phyloP scores from a whole-genome alignment of 2,113 vertebrate species.

The Eubucco bourcierii region DNA sequence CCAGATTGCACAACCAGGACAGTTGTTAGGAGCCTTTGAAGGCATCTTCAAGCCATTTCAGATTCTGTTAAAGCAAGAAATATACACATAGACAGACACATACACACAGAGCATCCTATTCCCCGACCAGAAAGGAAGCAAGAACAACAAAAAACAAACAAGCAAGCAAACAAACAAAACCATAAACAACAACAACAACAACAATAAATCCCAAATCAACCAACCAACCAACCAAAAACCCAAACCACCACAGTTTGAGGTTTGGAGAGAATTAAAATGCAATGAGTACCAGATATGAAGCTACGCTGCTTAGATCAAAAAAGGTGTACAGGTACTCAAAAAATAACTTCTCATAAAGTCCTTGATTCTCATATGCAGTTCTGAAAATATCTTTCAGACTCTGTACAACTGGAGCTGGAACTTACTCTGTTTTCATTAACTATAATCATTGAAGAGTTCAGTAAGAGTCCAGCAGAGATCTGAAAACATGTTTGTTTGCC shows the following conservation, averaged over 20 bases:
- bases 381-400: background rate
- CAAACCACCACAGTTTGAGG: background rate
- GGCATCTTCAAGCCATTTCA: background rate
- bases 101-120: accelerated
- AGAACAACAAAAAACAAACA: background rate
- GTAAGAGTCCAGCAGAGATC: background rate
- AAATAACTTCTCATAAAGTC: background rate
- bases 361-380: background rate
- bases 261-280: background rate
- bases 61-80: background rate
- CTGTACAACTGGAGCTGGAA: background rate
- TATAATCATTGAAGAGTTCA: background rate
- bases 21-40: background rate
- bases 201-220: background rate
- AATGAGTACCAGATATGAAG: background rate
- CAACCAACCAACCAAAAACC: background rate
- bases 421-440: background rate
- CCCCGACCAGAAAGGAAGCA: background rate
- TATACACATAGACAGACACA: accelerated
- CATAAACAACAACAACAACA: background rate
- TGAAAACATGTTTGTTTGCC: background rate
- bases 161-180: background rate
- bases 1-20: background rate
- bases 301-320: background rate
- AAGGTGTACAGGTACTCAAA: background rate